phyloP scores from a whole-genome alignment of 2,888 invertebrate genomes.

The Tiphia femorata region DNA sequence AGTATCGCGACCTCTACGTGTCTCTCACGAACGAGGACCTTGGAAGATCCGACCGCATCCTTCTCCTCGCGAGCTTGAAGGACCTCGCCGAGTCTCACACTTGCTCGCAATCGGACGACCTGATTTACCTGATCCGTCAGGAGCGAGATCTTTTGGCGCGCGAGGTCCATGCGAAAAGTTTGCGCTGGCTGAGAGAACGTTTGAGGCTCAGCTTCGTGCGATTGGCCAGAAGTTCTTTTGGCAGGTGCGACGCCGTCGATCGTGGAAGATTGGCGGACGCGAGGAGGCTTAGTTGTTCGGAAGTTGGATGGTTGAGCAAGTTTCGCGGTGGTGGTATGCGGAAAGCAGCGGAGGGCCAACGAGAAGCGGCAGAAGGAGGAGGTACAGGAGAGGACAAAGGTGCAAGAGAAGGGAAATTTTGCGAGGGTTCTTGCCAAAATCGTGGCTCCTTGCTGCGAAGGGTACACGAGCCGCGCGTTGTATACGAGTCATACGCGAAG shows the following conservation, averaged over 20 bases:
- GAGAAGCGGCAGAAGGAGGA: background rate
- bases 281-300: too few relatives aligned
- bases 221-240: conserved; percentile 26
- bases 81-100: conserved; percentile 75
- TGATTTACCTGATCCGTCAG: conserved; percentile 78
- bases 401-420: conserved; percentile 15
- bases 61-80: conserved; percentile 79
- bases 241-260: too few relatives aligned
- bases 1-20: conserved; percentile 80
- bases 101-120: conserved; percentile 72
- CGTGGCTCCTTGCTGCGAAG: conserved; percentile 7
- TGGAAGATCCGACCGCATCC: conserved; percentile 76
- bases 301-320: background rate
- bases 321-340: background rate
- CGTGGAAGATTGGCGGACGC: too few relatives aligned
- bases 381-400: background rate
- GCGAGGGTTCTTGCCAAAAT: too few relatives aligned
- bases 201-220: conserved; percentile 60
- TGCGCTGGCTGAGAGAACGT: conserved; percentile 78
- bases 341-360: background rate
- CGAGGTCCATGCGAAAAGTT: conserved; percentile 73
- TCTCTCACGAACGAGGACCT: conserved; percentile 73
- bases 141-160: conserved; percentile 79
- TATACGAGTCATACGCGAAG: conserved; percentile 75
- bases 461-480: conserved; percentile 32